Evolutionary conservation across 92 coral and sea anemone species (phyloP).

Genomic region (Paramuricea clavata): DNA sequence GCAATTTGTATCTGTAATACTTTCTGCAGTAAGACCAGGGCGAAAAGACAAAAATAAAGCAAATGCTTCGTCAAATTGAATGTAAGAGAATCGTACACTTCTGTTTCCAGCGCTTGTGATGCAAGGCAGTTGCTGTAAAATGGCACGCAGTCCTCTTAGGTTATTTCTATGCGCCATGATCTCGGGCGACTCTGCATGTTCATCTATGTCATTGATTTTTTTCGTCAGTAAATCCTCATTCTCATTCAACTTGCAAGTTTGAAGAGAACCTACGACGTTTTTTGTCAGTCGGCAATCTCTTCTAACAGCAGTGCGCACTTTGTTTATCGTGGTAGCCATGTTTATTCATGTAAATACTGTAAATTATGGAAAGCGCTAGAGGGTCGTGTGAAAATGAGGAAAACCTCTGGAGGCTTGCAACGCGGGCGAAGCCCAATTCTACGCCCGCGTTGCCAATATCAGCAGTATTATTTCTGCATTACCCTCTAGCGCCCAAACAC

Average conservation of each 20-base stretch:
- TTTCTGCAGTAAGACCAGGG: constrained; percentile 6
- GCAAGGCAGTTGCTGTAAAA: constrained; percentile 42
- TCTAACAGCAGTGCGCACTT: not conserved
- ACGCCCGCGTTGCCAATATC: not conserved
- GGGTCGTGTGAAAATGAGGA: too few relatives aligned
- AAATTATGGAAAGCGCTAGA: too few relatives aligned
- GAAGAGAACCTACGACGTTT: constrained; percentile 5
- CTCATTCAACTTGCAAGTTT: not conserved
- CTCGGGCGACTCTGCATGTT: constrained; percentile 5
- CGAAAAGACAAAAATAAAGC: constrained; percentile 26
- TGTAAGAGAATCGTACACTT: constrained; percentile 26
- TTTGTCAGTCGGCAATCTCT: constrained; percentile 8
- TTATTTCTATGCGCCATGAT: constrained; percentile 31
- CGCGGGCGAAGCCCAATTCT: not conserved
- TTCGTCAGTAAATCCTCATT: constrained; percentile 1
- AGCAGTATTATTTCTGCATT: not conserved
- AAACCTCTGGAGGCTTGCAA: too few relatives aligned
- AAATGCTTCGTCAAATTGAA: constrained; percentile 45
- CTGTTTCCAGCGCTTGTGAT: constrained; percentile 13
- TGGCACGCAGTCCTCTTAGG: constrained; percentile 27
- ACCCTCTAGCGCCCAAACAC: not conserved
- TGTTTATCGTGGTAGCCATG: constrained; percentile 6
- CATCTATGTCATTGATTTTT: not conserved
- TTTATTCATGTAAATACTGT: constrained; percentile 1
- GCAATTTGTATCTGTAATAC: constrained; percentile 11